phyloP scores from a whole-genome alignment of 2,113 vertebrate genomes.

The Dasypus novemcinctus region DNA sequence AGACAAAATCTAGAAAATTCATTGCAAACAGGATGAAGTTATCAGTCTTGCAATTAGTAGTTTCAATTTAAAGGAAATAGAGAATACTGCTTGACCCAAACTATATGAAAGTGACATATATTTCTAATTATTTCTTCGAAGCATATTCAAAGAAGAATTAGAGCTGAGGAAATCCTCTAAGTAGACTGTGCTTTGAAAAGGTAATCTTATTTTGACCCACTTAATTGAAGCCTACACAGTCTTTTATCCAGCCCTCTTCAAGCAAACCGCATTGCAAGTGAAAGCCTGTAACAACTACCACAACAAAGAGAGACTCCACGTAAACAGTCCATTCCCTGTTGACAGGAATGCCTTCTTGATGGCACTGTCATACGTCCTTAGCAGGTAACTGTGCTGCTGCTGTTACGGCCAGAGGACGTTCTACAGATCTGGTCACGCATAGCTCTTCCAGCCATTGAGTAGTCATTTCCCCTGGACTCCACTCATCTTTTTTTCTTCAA shows the following conservation, averaged over 20 bases:
- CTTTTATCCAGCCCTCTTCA: neutral
- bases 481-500: neutral
- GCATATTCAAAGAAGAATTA: neutral
- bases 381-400: fast-evolving
- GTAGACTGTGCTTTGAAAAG: neutral
- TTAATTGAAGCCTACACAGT: neutral
- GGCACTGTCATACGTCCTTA: neutral
- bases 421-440: neutral
- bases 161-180: neutral
- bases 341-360: neutral
- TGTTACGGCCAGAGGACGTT: too few species aligned
- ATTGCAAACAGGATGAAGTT: neutral
- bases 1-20: neutral
- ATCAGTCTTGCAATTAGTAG: neutral
- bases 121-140: neutral
- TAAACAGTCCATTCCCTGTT: neutral
- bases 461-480: neutral
- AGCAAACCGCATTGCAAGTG: neutral
- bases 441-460: neutral
- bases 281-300: neutral
- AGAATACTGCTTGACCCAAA: neutral
- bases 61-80: neutral
- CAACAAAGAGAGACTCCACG: neutral
- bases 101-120: neutral
- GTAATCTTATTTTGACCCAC: neutral